These are phyloP conservation scores for Ormyrus rosae DNA, from an alignment of 2,888 invertebrate genomes.

Conservation along the genomic window DNA sequence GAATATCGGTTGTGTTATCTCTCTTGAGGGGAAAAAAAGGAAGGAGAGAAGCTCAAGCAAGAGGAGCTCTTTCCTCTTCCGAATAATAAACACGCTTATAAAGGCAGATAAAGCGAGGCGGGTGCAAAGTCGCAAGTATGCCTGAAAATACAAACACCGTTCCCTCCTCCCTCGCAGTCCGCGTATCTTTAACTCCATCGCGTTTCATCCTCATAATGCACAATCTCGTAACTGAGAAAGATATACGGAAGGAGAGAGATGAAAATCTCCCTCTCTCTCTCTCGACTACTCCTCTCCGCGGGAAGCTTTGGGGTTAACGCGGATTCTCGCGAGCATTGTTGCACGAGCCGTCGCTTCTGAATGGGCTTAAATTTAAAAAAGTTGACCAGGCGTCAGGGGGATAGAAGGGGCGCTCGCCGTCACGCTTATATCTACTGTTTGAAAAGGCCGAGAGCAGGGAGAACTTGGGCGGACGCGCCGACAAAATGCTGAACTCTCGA, in stretches of 20 bases:
- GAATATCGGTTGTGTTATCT: too few species aligned
- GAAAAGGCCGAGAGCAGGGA: too few species aligned
- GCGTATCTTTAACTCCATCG: not conserved
- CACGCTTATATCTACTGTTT: not conserved
- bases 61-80: not conserved
- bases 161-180: not conserved
- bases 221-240: not conserved
- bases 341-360: conserved; percentile 11
- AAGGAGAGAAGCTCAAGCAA: not conserved
- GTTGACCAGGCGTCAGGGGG: conserved; percentile 6
- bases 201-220: too few species aligned
- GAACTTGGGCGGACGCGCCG: too few species aligned
- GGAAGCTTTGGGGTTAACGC: not conserved
- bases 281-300: not conserved
- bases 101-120: not conserved
- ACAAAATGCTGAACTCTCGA: not conserved
- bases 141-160: not conserved
- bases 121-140: not conserved
- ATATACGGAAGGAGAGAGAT: not conserved
- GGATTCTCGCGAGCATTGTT: not conserved
- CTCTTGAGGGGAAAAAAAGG: not conserved
- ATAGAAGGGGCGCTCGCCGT: not conserved
- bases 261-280: conserved; percentile 5
- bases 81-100: conserved; percentile 3
- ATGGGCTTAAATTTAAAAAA: conserved; percentile 19